Base-by-base conservation (phyloP, 1,140 invertebrate genomes). In the Tetragonula clypearis region DNA sequence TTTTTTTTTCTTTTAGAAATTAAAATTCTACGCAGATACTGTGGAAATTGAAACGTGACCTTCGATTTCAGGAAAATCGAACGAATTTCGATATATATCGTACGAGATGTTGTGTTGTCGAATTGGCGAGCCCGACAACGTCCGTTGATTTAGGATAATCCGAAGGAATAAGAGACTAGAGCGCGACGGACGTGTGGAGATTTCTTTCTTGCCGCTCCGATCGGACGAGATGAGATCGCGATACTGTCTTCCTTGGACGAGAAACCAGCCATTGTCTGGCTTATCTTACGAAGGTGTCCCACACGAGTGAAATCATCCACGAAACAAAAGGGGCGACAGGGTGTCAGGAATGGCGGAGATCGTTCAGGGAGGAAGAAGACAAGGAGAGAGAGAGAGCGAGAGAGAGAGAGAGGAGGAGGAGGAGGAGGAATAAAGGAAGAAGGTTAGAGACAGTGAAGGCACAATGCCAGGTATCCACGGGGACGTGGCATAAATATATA, bases 401-500 rank as follows among this genome's bases (percentile, higher is more conserved):
- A 17, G 55, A 58, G n/a, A 53, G 75, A 49, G n/a, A n/a, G n/a
- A n/a, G n/a, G n/a, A 23, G 62, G 35, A 12, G 17, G 6, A 49
- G 41, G 41, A 49, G 41, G 41, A 49, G 21, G 21, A 41, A 69
- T 35, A 21, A 30, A 19, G 58, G 60, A 12, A 62, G 60, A 62
- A 62, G 60, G 60, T 62, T 62, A 41, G 55, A 77, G 53, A 73
- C n/a, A 56, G 17, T n/a, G 35, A 30, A n/a, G 79, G 76, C 56
- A 83, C 89, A 89, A 90, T 90, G 85, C 88, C 89, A 89, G 89
- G 89, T 90, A 89, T 89, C 88, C 79, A 62, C 80, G 66, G 81
- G 72, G 85, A 89, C 85, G 65, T 86, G 75, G 80, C 83, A 87
- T 89, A 89, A 90, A 76, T 90, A 89, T 90, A 89, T 82, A 85